Evolutionary conservation across 2,797 vertebrate species (phyloP), one percentile per base, ranked within the genome.

Genomic region (Erethizon dorsatum): DNA sequence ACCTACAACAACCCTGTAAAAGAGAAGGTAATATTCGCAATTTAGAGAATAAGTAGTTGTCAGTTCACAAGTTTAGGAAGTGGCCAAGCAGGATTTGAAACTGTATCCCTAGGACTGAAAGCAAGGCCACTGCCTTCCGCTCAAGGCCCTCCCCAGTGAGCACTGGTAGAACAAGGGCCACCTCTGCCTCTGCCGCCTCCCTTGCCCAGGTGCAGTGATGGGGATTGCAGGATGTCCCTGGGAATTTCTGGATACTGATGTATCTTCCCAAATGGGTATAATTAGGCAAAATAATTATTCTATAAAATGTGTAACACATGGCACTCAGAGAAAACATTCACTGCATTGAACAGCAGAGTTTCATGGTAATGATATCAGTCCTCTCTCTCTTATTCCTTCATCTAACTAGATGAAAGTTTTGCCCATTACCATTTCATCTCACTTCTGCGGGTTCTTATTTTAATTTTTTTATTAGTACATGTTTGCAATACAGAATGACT

Each of bases 131-230:
- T 41, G 57, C 14, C 59, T 83, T 56, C n/a, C 2, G 7, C 41
- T 45, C 13, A 41, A 7, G 17, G 6, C 59, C 61, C 83, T 18
- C 31, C 33, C 14, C 41, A 33, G 41, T 0, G 15, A 94, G 57
- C 41, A n/a, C 37, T 54, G 14, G 26, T 50, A 6, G 2, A 63
- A 12, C 2, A 28, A 93, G 18, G 47, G 12, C 37, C 41, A 28
- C 20, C 37, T 8, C 83, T 13, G 1, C 37, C 13, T 0, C 0
- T 15, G 12, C 77, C 41, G 24, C 71, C 11, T 57, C 31, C 20
- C 61, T 47, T 28, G 2, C 69, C 61, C 22, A 22, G 17, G 37
- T 6, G 31, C 63, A 45, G 17, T 1, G 10, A 71, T 5, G 26
- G 63, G 41, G 59, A 78, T 56, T 24, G 7, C 20, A 0, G 0